Conservation (phyloP, 2,797 vertebrate species). For the Sebastes iracundus region DNA sequence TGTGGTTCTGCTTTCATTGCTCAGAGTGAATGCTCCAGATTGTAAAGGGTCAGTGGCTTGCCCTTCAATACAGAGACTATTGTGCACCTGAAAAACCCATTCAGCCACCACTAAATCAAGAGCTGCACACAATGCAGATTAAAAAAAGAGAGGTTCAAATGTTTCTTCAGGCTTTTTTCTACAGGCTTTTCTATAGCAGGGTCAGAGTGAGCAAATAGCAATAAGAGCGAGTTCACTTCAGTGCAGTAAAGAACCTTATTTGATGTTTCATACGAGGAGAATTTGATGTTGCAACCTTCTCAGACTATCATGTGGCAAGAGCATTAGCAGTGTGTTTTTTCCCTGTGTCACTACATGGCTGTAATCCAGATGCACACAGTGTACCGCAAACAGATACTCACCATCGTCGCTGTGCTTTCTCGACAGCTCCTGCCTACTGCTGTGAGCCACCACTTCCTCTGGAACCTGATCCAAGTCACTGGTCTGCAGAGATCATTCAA, state of each 20-base stretch:
- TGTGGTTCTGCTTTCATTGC: background rate
- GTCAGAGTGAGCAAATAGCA: background rate
- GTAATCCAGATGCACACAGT: slow-evolving; percentile 39
- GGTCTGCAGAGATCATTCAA: slow-evolving; percentile 78
- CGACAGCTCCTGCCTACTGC: slow-evolving; percentile 82
- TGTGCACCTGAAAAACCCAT: background rate
- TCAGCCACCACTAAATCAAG: background rate
- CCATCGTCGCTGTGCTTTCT: slow-evolving; percentile 93
- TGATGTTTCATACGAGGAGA: slow-evolving; percentile 21
- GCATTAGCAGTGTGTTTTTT: slow-evolving; percentile 19
- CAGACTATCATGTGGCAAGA: slow-evolving; percentile 9
- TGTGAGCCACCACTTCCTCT: slow-evolving; percentile 86
- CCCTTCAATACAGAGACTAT: slow-evolving; percentile 1
- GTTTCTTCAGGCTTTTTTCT: background rate
- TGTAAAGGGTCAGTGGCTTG: slow-evolving; percentile 12
- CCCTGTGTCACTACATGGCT: slow-evolving; percentile 33
- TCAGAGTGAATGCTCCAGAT: background rate
- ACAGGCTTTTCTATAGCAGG: background rate
- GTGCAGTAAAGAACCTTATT: background rate
- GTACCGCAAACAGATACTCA: slow-evolving; percentile 68
- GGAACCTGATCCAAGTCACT: slow-evolving; percentile 93
- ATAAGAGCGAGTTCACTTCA: background rate
- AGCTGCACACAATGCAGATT: background rate
- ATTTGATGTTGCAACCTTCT: slow-evolving; percentile 36
- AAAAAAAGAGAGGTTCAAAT: background rate